These are phyloP conservation scores for Mungos mungo DNA, from an alignment of 2,113 vertebrate species.

Conservation along the genomic window DNA sequence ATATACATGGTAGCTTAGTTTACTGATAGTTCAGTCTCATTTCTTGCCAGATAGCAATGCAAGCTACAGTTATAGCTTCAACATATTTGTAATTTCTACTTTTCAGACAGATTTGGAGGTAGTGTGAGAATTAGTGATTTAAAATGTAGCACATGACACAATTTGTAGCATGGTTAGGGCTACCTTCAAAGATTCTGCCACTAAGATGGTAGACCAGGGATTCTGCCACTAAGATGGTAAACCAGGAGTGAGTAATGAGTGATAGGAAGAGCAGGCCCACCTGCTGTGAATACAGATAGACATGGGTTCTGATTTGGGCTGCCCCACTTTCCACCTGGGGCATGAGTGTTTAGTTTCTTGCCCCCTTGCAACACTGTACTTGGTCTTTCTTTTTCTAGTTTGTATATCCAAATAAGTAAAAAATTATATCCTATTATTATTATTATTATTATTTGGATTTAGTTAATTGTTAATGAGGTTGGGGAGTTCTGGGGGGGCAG, in stretches of 20 bases:
- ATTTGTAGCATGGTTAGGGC: neutral
- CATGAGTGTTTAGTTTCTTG: neutral
- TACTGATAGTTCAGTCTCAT: neutral
- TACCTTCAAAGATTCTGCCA: neutral
- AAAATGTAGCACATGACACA: neutral
- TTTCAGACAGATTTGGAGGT: neutral
- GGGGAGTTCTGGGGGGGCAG: too few species aligned
- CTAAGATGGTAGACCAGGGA: neutral
- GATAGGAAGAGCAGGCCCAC: neutral
- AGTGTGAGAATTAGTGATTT: neutral
- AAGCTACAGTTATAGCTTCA: neutral
- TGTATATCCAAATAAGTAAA: neutral
- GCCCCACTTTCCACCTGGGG: neutral
- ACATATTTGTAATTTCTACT: neutral
- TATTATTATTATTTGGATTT: slow-evolving; percentile 16
- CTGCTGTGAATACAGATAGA: neutral
- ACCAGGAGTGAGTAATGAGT: neutral
- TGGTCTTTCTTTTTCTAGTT: neutral
- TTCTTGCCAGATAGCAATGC: neutral
- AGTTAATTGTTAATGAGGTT: neutral
- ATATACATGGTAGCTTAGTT: neutral
- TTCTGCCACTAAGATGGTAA: neutral
- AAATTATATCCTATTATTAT: neutral
- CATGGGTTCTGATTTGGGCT: neutral
- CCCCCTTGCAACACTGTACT: neutral